Percentiles rank a stretch among this genome's conserved stretches.
phyloP scores from a whole-genome alignment of 2,797 vertebrate species.

The Nyctibius grandis region DNA sequence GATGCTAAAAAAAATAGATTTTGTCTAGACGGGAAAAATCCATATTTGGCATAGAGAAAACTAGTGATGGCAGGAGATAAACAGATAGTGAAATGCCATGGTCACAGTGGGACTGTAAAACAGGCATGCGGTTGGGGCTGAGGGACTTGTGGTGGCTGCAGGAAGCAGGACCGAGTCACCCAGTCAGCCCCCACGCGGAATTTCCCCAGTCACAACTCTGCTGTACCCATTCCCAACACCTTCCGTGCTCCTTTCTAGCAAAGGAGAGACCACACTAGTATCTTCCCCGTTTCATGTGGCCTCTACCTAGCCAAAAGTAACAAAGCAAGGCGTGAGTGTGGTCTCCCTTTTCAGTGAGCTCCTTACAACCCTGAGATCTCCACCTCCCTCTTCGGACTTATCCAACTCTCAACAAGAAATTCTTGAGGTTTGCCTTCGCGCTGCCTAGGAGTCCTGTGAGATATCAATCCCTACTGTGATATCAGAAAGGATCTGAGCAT shows the following conservation, averaged over 20 bases:
- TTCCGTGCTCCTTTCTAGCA: not conserved
- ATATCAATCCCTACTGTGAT: not conserved
- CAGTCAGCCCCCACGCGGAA: not conserved
- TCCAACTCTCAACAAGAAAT: not conserved
- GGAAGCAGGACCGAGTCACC: not conserved
- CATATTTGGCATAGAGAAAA: not conserved
- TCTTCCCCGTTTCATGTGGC: not conserved
- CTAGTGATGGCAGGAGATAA: not conserved
- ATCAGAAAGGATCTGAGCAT: not conserved
- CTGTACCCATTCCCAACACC: not conserved
- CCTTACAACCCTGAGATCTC: not conserved
- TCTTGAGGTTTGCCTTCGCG: not conserved
- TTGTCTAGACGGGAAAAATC: not conserved
- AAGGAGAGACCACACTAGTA: not conserved
- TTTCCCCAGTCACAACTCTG: not conserved
- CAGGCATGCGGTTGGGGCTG: not conserved
- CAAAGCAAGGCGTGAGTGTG: not conserved
- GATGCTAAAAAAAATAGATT: not conserved
- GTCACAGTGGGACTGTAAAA: not conserved
- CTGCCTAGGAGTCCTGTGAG: not conserved
- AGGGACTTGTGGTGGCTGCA: not conserved
- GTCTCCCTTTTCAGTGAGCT: not conserved
- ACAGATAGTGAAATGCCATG: not conserved
- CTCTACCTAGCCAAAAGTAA: not conserved
- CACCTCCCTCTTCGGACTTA: not conserved